These are phyloP conservation scores for Mallateleia sp. DNA, from an alignment of 2,888 invertebrate species.

Conservation along the genomic window DNA sequence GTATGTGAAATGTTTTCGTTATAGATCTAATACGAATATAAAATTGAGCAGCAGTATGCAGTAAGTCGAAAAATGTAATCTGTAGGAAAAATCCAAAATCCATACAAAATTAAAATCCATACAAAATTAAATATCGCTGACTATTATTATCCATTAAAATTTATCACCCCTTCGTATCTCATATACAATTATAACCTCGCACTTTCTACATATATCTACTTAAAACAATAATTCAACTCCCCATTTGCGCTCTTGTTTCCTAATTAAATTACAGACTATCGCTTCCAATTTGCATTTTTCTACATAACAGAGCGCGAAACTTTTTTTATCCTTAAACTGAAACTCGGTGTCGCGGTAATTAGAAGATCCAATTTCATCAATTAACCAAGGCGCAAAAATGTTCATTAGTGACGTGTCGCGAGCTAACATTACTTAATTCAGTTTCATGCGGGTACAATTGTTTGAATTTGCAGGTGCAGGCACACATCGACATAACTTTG, in stretches of 20 bases:
- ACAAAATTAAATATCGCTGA: neutral
- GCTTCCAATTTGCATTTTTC: constrained; percentile 42
- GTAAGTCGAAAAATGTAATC: no score
- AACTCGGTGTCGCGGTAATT: constrained; percentile 38
- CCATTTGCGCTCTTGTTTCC: neutral
- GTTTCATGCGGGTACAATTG: constrained; percentile 75
- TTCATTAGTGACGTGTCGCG: constrained; percentile 66
- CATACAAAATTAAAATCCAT: no score
- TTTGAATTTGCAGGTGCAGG: constrained; percentile 77
- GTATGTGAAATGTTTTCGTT: no score
- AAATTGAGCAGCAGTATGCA: no score
- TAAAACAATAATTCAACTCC: constrained; percentile 2
- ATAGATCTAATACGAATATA: no score
- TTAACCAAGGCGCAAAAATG: constrained; percentile 66
- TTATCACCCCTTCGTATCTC: neutral
- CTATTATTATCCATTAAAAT: neutral
- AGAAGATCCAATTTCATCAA: constrained; percentile 60
- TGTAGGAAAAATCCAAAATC: no score
- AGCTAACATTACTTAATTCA: constrained; percentile 64
- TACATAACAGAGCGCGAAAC: neutral
- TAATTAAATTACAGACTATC: constrained; percentile 5
- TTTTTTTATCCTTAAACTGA: constrained; percentile 7
- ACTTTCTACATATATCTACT: neutral
- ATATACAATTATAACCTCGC: neutral
- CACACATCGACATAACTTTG: constrained; percentile 77